A percentile compares a stretch with the other conserved stretches of the same genome.
Evolutionary conservation across 2,113 vertebrate species (phyloP).

Genomic region (Sphaerodactylus townsendi): DNA sequence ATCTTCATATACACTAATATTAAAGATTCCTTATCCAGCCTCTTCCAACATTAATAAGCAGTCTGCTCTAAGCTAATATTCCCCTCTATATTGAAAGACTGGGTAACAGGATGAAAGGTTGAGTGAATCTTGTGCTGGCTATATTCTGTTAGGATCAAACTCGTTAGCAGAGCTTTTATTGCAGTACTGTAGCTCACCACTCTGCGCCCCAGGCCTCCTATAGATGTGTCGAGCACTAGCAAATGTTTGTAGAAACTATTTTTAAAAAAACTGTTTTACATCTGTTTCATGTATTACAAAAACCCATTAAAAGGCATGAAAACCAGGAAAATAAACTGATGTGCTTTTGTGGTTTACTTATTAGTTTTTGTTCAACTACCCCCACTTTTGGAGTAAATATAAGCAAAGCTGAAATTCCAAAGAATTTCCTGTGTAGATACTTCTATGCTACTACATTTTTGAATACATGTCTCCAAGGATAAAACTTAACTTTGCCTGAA

Average conservation of each 20-base stretch:
- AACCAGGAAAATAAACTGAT: constrained; percentile 77
- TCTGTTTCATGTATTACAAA: constrained; percentile 69
- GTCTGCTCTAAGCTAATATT: too few species aligned
- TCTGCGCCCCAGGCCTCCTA: too few species aligned
- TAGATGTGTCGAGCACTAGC: background rate
- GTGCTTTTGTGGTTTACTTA: constrained; percentile 69
- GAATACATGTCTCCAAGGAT: constrained; percentile 11
- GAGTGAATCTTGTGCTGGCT: too few species aligned
- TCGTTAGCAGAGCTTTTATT: too few species aligned
- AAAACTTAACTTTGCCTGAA: constrained; percentile 49
- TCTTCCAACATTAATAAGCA: too few species aligned
- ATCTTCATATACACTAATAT: too few species aligned
- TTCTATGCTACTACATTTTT: constrained; percentile 14
- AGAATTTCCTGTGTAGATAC: constrained; percentile 21
- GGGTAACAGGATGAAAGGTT: too few species aligned
- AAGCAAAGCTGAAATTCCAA: constrained; percentile 65
- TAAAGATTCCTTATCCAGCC: too few species aligned
- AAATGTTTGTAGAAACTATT: constrained; percentile 55
- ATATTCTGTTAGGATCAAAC: too few species aligned
- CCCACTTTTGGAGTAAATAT: constrained; percentile 65
- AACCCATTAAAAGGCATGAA: constrained; percentile 66
- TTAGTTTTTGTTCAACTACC: constrained; percentile 66
- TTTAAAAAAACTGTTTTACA: constrained; percentile 60
- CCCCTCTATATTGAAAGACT: too few species aligned
- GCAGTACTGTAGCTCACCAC: too few species aligned